phyloP scores from a whole-genome alignment of 2,113 vertebrate genomes.

The Balaeniceps rex region DNA sequence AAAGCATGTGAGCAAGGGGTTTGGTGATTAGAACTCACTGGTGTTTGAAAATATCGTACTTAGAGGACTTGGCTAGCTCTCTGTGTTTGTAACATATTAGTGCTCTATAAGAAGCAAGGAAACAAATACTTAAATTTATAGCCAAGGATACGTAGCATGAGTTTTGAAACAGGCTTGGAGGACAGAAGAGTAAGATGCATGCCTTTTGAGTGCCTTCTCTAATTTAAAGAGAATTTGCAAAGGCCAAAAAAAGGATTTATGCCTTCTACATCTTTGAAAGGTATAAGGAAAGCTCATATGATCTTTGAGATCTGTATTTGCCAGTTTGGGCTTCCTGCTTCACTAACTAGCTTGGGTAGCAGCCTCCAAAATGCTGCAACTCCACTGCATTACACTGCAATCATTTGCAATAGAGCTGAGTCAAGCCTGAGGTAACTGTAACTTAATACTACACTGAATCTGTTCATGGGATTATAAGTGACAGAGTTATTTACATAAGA shows the following conservation, averaged over 20 bases:
- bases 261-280: not conserved
- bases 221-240: not conserved
- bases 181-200: not conserved
- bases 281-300: not conserved
- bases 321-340: not conserved
- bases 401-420: not conserved
- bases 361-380: not conserved
- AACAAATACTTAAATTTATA: not conserved
- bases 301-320: not conserved
- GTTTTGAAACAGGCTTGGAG: not conserved
- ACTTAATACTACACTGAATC: not conserved
- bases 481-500: not conserved
- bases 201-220: not conserved
- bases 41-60: not conserved
- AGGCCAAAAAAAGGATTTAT: not conserved
- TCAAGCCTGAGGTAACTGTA: not conserved
- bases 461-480: not conserved
- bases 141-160: not conserved
- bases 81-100: not conserved
- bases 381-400: not conserved
- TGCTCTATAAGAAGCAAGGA: not conserved
- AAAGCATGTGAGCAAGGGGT: not conserved
- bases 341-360: not conserved
- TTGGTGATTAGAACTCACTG: not conserved
- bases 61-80: not conserved